A percentile compares a stretch with the other conserved stretches of the same genome.
Conservation (phyloP, 92 coral and sea anemone genomes). For the Umimayanthus chanpuru region DNA sequence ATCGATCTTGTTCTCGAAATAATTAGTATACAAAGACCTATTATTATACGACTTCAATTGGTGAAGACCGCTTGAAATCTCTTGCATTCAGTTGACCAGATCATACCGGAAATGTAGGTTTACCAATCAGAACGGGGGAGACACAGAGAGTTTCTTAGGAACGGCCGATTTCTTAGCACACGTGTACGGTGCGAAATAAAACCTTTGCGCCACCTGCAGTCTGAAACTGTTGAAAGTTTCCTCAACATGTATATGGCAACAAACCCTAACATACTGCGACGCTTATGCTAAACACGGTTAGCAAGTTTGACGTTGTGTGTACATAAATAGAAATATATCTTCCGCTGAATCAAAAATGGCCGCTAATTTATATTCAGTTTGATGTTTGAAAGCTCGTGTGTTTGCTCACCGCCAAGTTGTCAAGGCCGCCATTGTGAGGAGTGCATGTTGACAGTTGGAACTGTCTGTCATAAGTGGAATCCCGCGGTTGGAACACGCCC, state of each 20-base stretch:
- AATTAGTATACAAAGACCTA: constrained; percentile 89
- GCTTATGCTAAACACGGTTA: constrained; percentile 14
- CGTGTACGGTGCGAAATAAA: constrained; percentile 62
- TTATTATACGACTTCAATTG: constrained; percentile 64
- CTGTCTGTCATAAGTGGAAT: constrained; percentile 84
- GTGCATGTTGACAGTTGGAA: constrained; percentile 75
- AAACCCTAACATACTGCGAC: constrained; percentile 30
- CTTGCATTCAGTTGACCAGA: constrained; percentile 42
- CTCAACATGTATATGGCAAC: constrained; percentile 29
- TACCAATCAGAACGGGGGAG: constrained; percentile 58
- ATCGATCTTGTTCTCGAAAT: constrained; percentile 79
- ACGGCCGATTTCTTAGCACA: constrained; percentile 45
- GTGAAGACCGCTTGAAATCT: constrained; percentile 62
- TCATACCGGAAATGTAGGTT: constrained; percentile 64
- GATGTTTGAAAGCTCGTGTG: constrained; percentile 36
- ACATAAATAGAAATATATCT: constrained; percentile 32
- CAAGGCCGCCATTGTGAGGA: constrained; percentile 76
- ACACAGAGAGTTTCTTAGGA: constrained; percentile 45
- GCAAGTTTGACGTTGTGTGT: constrained; percentile 16
- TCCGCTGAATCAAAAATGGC: constrained; percentile 38
- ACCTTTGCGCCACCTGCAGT: constrained; percentile 79
- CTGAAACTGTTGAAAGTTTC: constrained; percentile 10
- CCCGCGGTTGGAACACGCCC: constrained; percentile 76
- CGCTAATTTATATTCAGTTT: constrained; percentile 43
- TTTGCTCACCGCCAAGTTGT: constrained; percentile 61